Evolutionary conservation across 2,113 vertebrate species (phyloP).

Genomic region (Alexandromys fortis): DNA sequence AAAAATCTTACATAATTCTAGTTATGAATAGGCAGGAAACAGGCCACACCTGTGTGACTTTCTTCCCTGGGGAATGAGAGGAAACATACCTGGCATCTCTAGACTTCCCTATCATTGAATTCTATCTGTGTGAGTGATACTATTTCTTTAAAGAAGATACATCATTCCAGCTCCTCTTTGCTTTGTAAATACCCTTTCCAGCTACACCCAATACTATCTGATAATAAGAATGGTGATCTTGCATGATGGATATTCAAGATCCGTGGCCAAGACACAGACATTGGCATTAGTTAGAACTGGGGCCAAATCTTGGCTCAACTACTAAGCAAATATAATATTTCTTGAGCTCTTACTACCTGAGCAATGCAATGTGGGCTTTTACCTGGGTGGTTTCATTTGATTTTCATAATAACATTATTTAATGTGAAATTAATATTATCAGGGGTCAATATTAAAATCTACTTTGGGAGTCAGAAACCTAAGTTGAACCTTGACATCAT

Average conservation of each 20-base stretch:
- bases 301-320: not conserved
- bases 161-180: not conserved
- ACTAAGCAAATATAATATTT: not conserved
- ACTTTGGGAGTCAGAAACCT: not conserved
- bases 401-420: not conserved
- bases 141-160: not conserved
- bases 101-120: slow-evolving; percentile 37
- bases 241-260: not conserved
- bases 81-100: slow-evolving; percentile 27
- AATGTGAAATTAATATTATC: not conserved
- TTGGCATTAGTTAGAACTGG: not conserved
- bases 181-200: not conserved
- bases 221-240: not conserved
- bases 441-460: not conserved
- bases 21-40: slow-evolving; percentile 52
- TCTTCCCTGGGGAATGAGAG: slow-evolving; percentile 47
- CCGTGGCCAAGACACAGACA: not conserved
- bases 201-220: slow-evolving; percentile 5
- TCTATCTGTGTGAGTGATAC: slow-evolving; percentile 47
- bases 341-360: not conserved
- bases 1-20: slow-evolving; percentile 26
- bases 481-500: not conserved
- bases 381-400: not conserved
- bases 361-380: not conserved
- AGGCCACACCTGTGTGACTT: slow-evolving; percentile 51